phyloP scores from a whole-genome alignment of 2,113 vertebrate species.

The Talpa occidentalis region DNA sequence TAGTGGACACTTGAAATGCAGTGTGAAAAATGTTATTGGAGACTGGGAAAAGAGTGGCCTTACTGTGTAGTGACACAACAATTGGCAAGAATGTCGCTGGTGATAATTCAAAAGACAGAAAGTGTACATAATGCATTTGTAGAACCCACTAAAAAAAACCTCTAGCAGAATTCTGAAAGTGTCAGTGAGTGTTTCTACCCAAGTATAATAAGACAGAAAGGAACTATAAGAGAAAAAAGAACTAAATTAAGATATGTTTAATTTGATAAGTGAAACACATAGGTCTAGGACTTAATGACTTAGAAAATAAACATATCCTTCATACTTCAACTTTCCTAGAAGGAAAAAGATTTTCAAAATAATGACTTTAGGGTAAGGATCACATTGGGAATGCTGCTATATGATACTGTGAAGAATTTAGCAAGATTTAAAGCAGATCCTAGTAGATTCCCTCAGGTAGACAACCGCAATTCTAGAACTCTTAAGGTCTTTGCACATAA shows the following conservation, averaged over 20 bases:
- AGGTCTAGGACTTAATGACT: background rate
- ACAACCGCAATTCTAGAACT: background rate
- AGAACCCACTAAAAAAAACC: background rate
- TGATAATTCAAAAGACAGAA: background rate
- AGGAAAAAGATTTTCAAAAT: background rate
- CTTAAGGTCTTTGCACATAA: background rate
- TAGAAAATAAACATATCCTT: constrained; percentile 20
- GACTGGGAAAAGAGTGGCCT: background rate
- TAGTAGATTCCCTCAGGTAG: background rate
- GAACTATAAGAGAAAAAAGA: background rate
- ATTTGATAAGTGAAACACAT: constrained; percentile 8
- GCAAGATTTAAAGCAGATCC: background rate
- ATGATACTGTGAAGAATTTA: background rate
- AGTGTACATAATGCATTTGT: background rate
- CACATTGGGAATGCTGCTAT: background rate
- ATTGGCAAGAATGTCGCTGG: background rate
- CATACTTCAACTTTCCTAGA: background rate
- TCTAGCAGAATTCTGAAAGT: background rate
- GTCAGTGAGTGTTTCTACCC: background rate
- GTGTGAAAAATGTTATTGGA: background rate
- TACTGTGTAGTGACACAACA: background rate
- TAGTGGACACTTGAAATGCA: background rate
- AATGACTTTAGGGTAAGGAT: background rate
- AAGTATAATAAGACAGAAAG: background rate
- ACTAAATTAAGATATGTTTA: background rate